Evolutionary conservation across 2,113 vertebrate genomes (phyloP).

Genomic region (Grammomys surdaster): DNA sequence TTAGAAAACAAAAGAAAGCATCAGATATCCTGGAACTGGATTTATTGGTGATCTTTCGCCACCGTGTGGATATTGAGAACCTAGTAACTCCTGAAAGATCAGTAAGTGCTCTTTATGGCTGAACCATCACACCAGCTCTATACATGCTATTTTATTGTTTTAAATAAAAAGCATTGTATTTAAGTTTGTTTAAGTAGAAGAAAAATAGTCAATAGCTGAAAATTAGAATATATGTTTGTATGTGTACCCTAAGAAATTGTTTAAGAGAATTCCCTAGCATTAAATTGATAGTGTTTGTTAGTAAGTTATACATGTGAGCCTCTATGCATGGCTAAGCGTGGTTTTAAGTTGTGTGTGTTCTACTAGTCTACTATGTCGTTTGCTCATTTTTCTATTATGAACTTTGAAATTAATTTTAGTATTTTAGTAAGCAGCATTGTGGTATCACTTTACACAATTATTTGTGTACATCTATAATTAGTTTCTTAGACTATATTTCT

Average conservation of each 20-base stretch:
- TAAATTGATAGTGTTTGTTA: not conserved
- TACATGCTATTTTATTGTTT: not conserved
- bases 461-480: conserved; percentile 21
- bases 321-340: not conserved
- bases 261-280: not conserved
- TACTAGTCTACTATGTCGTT: not conserved
- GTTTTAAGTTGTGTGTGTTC: conserved; percentile 6
- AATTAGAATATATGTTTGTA: conserved; percentile 3
- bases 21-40: not conserved
- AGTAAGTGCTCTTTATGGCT: not conserved
- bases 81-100: not conserved
- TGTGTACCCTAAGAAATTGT: conserved; percentile 5
- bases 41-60: not conserved
- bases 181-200: conserved; percentile 50
- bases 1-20: not conserved
- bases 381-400: not conserved
- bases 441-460: not conserved
- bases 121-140: not conserved
- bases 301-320: not conserved
- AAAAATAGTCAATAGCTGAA: not conserved
- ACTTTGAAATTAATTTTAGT: conserved; percentile 28
- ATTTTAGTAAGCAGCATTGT: not conserved
- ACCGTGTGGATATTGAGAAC: not conserved
- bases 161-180: conserved; percentile 5
- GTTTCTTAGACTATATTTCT: conserved; percentile 47